Evolutionary conservation across 2,113 vertebrate genomes (phyloP), one percentile per base, ranked within the genome.

Genomic region (Chlorocebus sabaeus): DNA sequence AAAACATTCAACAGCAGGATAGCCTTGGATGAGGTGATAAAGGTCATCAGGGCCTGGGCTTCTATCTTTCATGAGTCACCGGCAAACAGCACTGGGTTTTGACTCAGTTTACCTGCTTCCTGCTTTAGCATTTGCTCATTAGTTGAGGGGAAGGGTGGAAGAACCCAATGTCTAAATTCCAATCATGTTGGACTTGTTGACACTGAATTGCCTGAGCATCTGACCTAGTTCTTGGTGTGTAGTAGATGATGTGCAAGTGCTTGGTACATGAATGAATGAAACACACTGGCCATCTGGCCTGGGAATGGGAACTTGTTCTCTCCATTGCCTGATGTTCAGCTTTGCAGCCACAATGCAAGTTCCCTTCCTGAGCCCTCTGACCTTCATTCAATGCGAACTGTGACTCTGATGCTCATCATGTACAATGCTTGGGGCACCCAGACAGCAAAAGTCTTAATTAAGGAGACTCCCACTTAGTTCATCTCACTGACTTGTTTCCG

Each of bases 121-220:
- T 17, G n/a, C 40, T 38, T 70, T 0, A 30, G 59, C 57, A 17
- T 52, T 22, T 11, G 6, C 23, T 22, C 35, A 6, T 35, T 30
- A 6, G 2, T 10, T 17, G 55, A 85, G 3, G 2, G 2, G 1
- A 59, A 43, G 0, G 35, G 27, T 2, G 2, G 5, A 75, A 43
- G 57, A 50, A 6, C 5, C 27, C 20, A 38, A 16, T 3, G 2
- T 50, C 50, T 82, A 38, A 25, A 55, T 20, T 40, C 52, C 11
- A 11, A 4, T 67, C 16, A 1, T 1, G 1, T 12, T 52, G 78
- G 17, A 16, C 12, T 55, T 38, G 35, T 52, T 35, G n/a, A 22
- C 22, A 8, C 20, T 3, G 6, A 45, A 55, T 17, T 6, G 0
- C 35, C 20, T 6, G 12, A 38, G 32, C 43, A 1, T 25, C 61